A percentile compares a stretch with the other conserved stretches of the same genome.
Evolutionary conservation across 2,888 invertebrate genomes (phyloP).

Genomic region (Drosophila austrosaltans): DNA sequence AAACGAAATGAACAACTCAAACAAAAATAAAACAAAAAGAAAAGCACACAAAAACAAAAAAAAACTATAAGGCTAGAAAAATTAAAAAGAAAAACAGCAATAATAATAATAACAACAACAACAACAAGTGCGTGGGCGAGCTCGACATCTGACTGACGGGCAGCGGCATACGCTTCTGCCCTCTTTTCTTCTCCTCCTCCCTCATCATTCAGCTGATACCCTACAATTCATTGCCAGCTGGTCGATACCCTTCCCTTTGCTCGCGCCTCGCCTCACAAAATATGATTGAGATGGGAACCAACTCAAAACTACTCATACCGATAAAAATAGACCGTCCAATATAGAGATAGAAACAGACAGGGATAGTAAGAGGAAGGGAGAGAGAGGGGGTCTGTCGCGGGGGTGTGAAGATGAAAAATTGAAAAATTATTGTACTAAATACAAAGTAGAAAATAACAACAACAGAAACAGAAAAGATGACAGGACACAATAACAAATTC

Average conservation of each 20-base stretch:
- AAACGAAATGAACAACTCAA: constrained; percentile 37
- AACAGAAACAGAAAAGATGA: constrained; percentile 25
- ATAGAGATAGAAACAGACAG: constrained; percentile 25
- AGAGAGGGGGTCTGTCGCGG: constrained; percentile 10
- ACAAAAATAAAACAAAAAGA: constrained; percentile 36
- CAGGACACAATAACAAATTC: constrained; percentile 16
- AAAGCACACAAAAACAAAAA: constrained; percentile 26
- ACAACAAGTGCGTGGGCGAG: constrained; percentile 64
- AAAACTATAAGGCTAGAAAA: constrained; percentile 44
- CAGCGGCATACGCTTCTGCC: constrained; percentile 30
- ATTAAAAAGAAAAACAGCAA: constrained; percentile 49
- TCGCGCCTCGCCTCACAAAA: constrained; percentile 53
- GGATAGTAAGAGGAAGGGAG: constrained; percentile 22
- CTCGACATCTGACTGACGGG: constrained; percentile 47
- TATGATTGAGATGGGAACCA: constrained; percentile 69
- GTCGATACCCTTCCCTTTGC: constrained; percentile 16
- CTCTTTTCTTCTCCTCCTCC: constrained; percentile 1
- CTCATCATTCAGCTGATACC: constrained; percentile 28
- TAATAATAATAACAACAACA: constrained; percentile 28
- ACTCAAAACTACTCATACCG: constrained; percentile 68
- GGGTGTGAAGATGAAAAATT: constrained; percentile 54
- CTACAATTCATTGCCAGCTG: constrained; percentile 43
- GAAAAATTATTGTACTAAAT: constrained; percentile 64
- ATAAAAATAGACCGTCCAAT: constrained; percentile 62
- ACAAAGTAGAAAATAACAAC: constrained; percentile 49